phyloP scores from a whole-genome alignment of 2,888 invertebrate genomes.

The Nymphalis c-album region DNA sequence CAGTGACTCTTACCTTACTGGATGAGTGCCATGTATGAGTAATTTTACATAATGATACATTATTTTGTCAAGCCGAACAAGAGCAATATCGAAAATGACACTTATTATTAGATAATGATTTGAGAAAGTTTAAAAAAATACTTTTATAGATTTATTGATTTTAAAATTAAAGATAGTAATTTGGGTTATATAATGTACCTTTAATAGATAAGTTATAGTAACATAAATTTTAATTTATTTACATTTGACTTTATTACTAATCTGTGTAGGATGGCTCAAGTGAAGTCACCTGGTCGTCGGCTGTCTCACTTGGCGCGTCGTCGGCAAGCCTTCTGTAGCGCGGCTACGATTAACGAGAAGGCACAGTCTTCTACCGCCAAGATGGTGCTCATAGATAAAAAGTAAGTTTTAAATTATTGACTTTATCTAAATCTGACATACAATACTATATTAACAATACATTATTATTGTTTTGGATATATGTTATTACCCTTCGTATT shows the following conservation, averaged over 20 bases:
- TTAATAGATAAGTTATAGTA: no score
- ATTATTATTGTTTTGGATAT: background rate
- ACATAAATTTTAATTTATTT: no score
- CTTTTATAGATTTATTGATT: no score
- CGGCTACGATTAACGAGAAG: constrained; percentile 76
- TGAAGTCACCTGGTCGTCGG: constrained; percentile 87
- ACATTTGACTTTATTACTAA: background rate
- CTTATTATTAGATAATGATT: no score
- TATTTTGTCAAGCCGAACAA: no score
- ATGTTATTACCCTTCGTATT: background rate
- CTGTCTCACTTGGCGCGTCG: constrained; percentile 89
- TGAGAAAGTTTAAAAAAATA: no score
- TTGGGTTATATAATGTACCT: no score
- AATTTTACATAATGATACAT: no score
- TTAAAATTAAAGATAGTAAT: no score
- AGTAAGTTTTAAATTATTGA: constrained; percentile 66
- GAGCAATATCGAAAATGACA: no score
- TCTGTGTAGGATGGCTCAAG: constrained; percentile 64
- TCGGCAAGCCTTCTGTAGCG: constrained; percentile 88
- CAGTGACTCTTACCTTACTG: no score
- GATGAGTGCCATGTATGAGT: no score
- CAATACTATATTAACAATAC: background rate
- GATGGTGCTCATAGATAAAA: constrained; percentile 84
- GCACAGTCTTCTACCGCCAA: constrained; percentile 73
- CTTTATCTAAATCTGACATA: background rate